A percentile compares a stretch with the other conserved stretches of the same genome.
Evolutionary conservation across 2,797 vertebrate species (phyloP).

Genomic region (Anableps anableps): DNA sequence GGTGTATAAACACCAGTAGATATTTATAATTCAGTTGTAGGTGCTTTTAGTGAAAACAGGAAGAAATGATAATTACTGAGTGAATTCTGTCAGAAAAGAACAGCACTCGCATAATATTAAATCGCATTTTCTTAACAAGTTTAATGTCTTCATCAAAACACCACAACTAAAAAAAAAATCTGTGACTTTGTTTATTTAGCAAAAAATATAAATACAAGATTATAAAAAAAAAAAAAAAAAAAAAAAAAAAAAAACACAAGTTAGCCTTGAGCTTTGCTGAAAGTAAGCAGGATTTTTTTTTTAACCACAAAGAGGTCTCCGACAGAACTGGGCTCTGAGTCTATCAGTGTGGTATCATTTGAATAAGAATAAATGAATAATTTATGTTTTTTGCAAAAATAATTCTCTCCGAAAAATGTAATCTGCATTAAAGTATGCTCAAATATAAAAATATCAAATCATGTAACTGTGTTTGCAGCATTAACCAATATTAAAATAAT

Average conservation of each 20-base stretch:
- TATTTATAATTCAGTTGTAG: not conserved
- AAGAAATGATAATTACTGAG: not conserved
- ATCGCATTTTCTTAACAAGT: not conserved
- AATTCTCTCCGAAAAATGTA: not conserved
- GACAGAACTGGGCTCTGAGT: not conserved
- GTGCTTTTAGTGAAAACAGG: not conserved
- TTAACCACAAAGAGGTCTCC: not conserved
- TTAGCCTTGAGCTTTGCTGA: not conserved
- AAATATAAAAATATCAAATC: not conserved
- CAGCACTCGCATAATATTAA: not conserved
- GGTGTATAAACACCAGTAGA: not conserved
- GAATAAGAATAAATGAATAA: not conserved
- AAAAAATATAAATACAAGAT: not conserved
- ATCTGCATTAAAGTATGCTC: not conserved
- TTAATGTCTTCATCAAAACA: not conserved
- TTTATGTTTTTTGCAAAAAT: constrained; percentile 2
- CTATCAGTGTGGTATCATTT: constrained; percentile 1
- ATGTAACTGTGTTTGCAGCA: not conserved
- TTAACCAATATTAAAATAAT: not conserved
- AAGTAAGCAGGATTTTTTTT: not conserved
- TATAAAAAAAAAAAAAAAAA: not conserved
- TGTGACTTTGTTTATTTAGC: not conserved
- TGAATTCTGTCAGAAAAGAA: not conserved
- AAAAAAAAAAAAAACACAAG: not conserved
- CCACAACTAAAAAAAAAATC: not conserved